These are phyloP conservation scores for Enoplosus armatus DNA, from an alignment of 2,797 vertebrate species.

Conservation along the genomic window DNA sequence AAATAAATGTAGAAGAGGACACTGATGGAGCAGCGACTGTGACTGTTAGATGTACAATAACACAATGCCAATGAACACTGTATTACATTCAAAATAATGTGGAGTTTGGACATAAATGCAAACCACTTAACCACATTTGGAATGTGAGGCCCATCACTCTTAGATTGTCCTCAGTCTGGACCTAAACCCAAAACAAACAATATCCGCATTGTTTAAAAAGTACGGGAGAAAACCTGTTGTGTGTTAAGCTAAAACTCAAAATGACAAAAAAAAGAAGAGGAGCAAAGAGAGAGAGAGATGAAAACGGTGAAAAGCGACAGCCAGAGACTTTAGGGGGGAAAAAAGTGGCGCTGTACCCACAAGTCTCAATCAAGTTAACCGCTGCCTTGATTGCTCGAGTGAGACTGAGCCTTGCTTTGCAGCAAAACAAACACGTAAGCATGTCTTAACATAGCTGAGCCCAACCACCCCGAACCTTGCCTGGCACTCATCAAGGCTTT, in stretches of 20 bases:
- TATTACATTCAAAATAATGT: not conserved
- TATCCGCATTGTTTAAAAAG: not conserved
- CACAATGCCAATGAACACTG: not conserved
- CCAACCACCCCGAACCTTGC: slow-evolving; percentile 57
- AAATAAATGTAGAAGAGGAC: not conserved
- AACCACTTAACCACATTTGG: slow-evolving; percentile 18
- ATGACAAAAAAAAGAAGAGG: not conserved
- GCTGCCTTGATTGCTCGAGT: slow-evolving; percentile 70
- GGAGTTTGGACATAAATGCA: slow-evolving; percentile 14
- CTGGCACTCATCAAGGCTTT: slow-evolving; percentile 62
- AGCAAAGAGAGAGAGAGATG: not conserved
- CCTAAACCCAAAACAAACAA: slow-evolving; percentile 10
- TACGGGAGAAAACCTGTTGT: not conserved
- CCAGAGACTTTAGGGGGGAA: not conserved
- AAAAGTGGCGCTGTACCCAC: slow-evolving; percentile 19
- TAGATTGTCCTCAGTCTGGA: slow-evolving; percentile 13
- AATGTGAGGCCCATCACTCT: not conserved
- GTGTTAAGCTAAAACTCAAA: not conserved
- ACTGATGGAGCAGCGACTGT: not conserved
- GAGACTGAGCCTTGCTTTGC: slow-evolving; percentile 66
- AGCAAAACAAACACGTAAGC: slow-evolving; percentile 73
- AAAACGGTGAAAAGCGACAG: slow-evolving; percentile 13
- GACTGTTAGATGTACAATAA: slow-evolving; percentile 7
- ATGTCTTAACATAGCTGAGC: slow-evolving; percentile 70
- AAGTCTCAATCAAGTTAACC: slow-evolving; percentile 73